Base-by-base conservation (phyloP, 2,113 vertebrate genomes). In the Centropristis striata region DNA sequence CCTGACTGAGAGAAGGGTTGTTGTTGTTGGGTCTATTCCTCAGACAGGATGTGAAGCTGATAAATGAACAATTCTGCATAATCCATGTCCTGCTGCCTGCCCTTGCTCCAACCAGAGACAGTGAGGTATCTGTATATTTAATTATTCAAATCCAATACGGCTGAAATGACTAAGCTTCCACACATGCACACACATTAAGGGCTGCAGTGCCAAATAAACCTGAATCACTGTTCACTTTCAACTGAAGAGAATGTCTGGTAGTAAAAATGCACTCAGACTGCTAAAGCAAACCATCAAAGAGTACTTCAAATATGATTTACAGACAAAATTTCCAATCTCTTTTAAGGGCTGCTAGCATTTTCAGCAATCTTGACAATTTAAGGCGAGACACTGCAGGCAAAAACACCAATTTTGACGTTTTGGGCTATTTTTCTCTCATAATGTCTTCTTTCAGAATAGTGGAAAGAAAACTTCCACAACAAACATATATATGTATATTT, bases 91-190 rank as follows among this genome's bases (percentile, higher is more conserved):
- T 41, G 8, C 46, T 32, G 15, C 20, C 32, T 18, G 36, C 4
- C 18, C 32, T 71, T 1, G 44, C 42, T 71, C 46, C 16, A 54
- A 63, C 50, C 60, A 42, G 54, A 55, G 68, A 84, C 55, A 83
- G 32, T 79, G 64, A 77, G 23, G 23, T 59, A 80, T 70, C 21
- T 70, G 46, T 41, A n/a, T 75, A 23, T 84, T 90, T 49, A 85
- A 81, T 88, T 75, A 87, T 89, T 78, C 12, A 91, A 57, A 73
- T 8, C 7, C 42, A 72, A 21, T 57, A 49, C 2, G 25, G 39
- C 61, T 47, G 23, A 80, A 58, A 37, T 67, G 65, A 58, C n/a
- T 77, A 72, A 72, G 37, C 12, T 13, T 54, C 37, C 8, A 63
- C 63, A 67, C 23, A 32, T 3, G n/a, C 15, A 54, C 42, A 63